phyloP scores from a whole-genome alignment of 2,113 vertebrate species.

The Opisthocomus hoazin region DNA sequence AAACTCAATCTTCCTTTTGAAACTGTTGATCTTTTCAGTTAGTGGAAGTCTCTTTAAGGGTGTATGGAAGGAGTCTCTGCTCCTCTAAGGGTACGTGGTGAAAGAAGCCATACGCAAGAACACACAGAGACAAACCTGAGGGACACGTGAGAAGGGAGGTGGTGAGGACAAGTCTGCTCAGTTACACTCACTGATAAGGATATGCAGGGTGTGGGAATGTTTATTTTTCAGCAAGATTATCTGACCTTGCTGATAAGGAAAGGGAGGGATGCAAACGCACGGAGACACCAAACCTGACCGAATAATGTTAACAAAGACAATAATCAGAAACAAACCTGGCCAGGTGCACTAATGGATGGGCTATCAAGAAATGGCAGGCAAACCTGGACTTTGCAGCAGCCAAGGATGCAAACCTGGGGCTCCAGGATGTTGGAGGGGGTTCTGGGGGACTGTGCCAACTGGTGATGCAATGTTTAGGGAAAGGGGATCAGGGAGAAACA shows the following conservation, averaged over 20 bases:
- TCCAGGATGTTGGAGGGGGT: background rate
- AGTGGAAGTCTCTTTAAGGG: background rate
- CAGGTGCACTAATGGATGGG: background rate
- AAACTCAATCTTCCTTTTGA: background rate
- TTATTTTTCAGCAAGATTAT: background rate
- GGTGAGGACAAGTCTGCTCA: background rate
- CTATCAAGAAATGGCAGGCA: background rate
- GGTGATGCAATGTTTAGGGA: background rate
- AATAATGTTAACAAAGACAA: background rate
- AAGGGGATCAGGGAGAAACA: background rate
- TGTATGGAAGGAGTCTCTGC: background rate
- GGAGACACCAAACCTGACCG: background rate
- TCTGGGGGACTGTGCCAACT: background rate
- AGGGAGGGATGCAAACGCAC: background rate
- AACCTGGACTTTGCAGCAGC: background rate
- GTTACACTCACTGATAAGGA: background rate
- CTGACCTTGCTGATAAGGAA: background rate
- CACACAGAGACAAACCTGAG: fast-evolving
- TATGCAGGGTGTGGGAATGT: background rate
- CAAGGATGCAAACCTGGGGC: background rate
- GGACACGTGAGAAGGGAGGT: background rate
- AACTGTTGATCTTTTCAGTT: background rate
- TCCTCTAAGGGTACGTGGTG: background rate
- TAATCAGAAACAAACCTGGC: background rate
- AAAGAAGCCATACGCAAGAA: background rate